phyloP scores from a whole-genome alignment of 2,797 vertebrate genomes.

The Pangasius larnaudii region DNA sequence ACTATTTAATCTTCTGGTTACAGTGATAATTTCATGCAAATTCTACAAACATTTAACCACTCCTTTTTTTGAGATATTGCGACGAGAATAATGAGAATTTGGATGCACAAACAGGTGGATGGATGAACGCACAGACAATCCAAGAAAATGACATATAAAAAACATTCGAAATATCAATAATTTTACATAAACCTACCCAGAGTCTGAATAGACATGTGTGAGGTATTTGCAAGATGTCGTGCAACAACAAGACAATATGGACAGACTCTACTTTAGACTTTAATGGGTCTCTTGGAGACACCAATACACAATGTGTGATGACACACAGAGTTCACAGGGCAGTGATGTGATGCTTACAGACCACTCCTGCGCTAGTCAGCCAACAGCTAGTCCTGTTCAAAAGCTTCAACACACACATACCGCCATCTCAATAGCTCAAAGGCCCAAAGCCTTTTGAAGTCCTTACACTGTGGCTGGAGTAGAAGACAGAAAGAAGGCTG shows the following conservation, averaged over 20 bases:
- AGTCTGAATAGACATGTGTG: background rate
- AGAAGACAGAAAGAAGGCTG: slow-evolving; percentile 31
- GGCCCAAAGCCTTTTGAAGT: slow-evolving; percentile 71
- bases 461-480: slow-evolving; percentile 44
- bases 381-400: slow-evolving; percentile 49
- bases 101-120: background rate
- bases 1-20: background rate
- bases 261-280: background rate
- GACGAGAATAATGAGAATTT: background rate
- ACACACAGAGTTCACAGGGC: slow-evolving; percentile 65
- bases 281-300: background rate
- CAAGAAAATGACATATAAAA: background rate
- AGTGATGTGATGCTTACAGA: slow-evolving; percentile 61
- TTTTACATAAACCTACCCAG: background rate
- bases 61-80: too few species aligned
- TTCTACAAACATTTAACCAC: background rate
- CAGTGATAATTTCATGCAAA: background rate
- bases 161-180: background rate
- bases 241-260: background rate
- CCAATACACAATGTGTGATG: slow-evolving; percentile 11
- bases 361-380: slow-evolving; percentile 67
- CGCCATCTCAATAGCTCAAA: slow-evolving; percentile 62
- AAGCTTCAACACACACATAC: slow-evolving; percentile 55
- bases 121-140: background rate
- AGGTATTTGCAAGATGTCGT: background rate